Percentiles rank a stretch among this genome's conserved stretches.
Conservation (phyloP, 2,113 vertebrate species). For the Otis tarda region DNA sequence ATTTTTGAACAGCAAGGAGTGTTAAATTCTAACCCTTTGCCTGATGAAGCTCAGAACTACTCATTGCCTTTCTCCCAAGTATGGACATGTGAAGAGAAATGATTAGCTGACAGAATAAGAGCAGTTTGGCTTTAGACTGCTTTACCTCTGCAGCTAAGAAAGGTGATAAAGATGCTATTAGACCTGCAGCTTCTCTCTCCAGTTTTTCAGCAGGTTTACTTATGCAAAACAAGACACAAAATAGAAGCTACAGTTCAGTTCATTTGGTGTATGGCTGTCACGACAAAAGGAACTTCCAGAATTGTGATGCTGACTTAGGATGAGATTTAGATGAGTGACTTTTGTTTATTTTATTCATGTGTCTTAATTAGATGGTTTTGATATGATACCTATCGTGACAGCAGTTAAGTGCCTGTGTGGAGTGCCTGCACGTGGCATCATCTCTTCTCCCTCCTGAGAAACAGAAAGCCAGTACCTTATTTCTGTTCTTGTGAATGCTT, state of each 20-base stretch:
- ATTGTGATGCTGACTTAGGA: not conserved
- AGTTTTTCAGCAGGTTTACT: not conserved
- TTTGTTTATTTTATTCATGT: not conserved
- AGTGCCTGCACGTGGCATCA: rapidly evolving
- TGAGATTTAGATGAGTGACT: not conserved
- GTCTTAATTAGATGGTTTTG: not conserved
- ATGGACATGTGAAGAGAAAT: not conserved
- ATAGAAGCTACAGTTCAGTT: not conserved
- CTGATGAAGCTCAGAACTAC: not conserved
- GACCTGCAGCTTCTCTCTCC: not conserved
- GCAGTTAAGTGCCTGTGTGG: not conserved
- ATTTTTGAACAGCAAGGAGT: conserved; percentile 13
- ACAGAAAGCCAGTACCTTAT: not conserved
- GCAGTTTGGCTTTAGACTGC: not conserved
- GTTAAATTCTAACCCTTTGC: conserved; percentile 28
- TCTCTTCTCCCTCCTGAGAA: not conserved
- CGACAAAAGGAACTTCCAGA: not conserved
- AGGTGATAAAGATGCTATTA: not conserved
- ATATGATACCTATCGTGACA: not conserved
- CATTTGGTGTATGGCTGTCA: not conserved
- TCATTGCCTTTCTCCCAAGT: not conserved
- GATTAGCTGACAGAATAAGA: not conserved
- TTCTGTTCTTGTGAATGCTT: not conserved
- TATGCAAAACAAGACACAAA: not conserved
- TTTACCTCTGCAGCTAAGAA: not conserved